These are phyloP conservation scores for Tortricodes alternella DNA, from an alignment of 2,888 invertebrate genomes.

Conservation along the genomic window DNA sequence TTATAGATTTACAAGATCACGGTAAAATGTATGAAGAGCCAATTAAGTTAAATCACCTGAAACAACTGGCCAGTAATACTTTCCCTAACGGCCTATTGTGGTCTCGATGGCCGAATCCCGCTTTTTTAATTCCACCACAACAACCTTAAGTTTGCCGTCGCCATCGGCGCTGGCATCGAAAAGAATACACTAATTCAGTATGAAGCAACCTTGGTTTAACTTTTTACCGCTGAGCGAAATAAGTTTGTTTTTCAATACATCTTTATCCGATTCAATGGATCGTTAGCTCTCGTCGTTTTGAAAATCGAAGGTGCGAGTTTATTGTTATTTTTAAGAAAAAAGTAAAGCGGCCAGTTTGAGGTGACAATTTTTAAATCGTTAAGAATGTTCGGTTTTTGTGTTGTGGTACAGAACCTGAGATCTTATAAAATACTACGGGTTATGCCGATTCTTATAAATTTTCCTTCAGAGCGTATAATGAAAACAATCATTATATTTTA, in stretches of 20 bases:
- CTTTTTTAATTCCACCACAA: conserved; percentile 11
- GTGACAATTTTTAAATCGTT: conserved; percentile 23
- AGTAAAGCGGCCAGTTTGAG: conserved; percentile 32
- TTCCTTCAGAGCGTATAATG: too few relatives aligned
- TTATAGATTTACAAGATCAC: too few relatives aligned
- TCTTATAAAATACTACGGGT: too few relatives aligned
- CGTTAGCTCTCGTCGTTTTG: conserved; percentile 57
- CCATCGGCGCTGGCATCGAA: neutral
- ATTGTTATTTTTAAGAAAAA: conserved; percentile 32
- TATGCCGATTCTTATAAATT: too few relatives aligned
- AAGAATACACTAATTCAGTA: neutral
- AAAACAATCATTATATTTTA: too few relatives aligned
- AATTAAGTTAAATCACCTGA: conserved; percentile 16
- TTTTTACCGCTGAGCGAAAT: neutral
- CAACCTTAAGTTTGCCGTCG: conserved; percentile 5
- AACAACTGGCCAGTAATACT: conserved; percentile 25
- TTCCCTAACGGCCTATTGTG: conserved; percentile 60
- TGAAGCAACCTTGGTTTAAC: neutral
- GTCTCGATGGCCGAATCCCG: conserved; percentile 29
- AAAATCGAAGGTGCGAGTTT: conserved; percentile 54
- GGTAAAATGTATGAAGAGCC: neutral
- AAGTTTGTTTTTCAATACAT: conserved; percentile 63
- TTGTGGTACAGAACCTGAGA: too few relatives aligned
- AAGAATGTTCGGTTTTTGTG: too few relatives aligned
- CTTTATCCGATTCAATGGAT: conserved; percentile 75